Percentiles rank a stretch among this genome's conserved stretches.
These are phyloP conservation scores for Hephaestus fuliginosus DNA, from an alignment of 2,797 vertebrate species.

Conservation along the genomic window DNA sequence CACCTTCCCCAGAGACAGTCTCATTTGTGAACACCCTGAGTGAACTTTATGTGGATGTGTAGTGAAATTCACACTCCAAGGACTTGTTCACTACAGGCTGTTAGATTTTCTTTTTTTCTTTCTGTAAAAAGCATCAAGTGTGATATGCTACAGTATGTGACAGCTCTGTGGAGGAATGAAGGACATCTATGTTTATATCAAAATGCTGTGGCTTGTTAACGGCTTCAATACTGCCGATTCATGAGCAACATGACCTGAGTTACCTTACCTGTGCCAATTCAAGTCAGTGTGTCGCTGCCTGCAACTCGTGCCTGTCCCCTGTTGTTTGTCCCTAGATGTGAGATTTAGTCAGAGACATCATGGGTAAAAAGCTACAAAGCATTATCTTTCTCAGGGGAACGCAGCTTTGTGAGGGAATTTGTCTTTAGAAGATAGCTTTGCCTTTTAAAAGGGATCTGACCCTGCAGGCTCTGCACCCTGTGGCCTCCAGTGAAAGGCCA, in stretches of 20 bases:
- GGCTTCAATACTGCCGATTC: slow-evolving; percentile 9
- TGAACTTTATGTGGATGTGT: slow-evolving; percentile 73
- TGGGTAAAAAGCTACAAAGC: slow-evolving; percentile 50
- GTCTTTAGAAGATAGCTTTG: slow-evolving; percentile 67
- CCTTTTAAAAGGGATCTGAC: slow-evolving; percentile 74
- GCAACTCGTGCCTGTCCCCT: slow-evolving; percentile 24
- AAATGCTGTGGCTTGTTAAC: slow-evolving; percentile 29
- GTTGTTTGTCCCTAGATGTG: slow-evolving; percentile 58
- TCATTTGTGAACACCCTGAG: slow-evolving; percentile 78
- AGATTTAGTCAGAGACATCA: slow-evolving; percentile 55
- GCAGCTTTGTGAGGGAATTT: slow-evolving; percentile 74
- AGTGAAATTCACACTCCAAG: slow-evolving; percentile 70
- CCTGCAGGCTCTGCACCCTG: slow-evolving; percentile 65
- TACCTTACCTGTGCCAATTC: slow-evolving; percentile 36
- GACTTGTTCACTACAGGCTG: slow-evolving; percentile 48
- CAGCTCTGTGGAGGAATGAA: slow-evolving; percentile 19
- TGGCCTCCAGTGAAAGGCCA: slow-evolving; percentile 79
- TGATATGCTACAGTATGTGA: slow-evolving; percentile 19
- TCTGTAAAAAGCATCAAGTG: slow-evolving; percentile 46
- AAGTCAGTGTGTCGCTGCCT: slow-evolving; percentile 29
- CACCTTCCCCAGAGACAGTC: slow-evolving; percentile 76
- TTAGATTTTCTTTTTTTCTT: slow-evolving; percentile 44
- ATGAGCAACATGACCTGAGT: slow-evolving; percentile 24
- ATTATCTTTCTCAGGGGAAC: slow-evolving; percentile 63
- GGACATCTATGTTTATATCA: background rate